These are phyloP conservation scores for Zoanthus sansibaricus DNA, from an alignment of 92 coral and sea anemone species.

Conservation along the genomic window DNA sequence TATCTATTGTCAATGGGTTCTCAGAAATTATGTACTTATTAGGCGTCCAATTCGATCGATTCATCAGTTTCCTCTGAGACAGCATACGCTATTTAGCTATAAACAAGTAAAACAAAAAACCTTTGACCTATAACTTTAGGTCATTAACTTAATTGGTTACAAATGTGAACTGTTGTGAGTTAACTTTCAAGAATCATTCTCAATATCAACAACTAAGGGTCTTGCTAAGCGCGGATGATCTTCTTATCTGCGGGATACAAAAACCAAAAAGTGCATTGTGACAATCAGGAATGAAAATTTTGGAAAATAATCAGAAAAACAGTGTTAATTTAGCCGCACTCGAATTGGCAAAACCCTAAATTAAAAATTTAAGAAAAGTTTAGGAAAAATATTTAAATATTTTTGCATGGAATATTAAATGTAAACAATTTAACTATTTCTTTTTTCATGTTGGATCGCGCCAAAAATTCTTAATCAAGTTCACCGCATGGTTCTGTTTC, in stretches of 20 bases:
- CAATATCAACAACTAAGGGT: constrained; percentile 10
- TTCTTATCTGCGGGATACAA: constrained; percentile 25
- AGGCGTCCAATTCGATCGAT: neutral
- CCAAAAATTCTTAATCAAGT: constrained; percentile 19
- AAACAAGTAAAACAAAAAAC: neutral
- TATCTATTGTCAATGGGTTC: no score
- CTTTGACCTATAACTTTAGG: constrained; percentile 12
- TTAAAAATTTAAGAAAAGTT: no score
- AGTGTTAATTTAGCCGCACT: neutral
- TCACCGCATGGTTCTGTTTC: constrained; percentile 32
- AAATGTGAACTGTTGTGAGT: constrained; percentile 42
- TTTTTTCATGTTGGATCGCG: neutral
- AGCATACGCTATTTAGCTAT: neutral
- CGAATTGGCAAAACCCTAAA: neutral
- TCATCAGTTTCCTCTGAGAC: neutral
- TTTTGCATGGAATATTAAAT: no score
- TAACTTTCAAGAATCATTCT: constrained; percentile 34
- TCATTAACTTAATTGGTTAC: constrained; percentile 45
- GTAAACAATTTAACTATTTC: neutral
- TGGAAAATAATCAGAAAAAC: neutral
- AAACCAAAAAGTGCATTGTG: neutral
- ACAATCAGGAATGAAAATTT: neutral
- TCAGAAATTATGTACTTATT: neutral
- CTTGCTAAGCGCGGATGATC: constrained; percentile 6
- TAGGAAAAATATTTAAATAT: no score